phyloP scores from a whole-genome alignment of 1,140 invertebrate species.

The Orchesella cincta region DNA sequence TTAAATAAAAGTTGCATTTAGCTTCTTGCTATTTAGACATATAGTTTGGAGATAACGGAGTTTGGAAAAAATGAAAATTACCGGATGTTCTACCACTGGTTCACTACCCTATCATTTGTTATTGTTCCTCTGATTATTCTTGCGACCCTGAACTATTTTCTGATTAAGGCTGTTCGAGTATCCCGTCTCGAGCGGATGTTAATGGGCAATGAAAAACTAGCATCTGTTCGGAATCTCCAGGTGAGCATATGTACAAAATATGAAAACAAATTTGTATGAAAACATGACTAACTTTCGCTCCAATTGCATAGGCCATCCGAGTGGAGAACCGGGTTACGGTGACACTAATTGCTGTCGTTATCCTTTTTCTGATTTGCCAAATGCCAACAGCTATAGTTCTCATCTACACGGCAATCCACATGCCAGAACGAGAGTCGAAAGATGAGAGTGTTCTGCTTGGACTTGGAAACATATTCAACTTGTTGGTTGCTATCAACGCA shows the following conservation, averaged over 20 bases:
- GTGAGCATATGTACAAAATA: too few relatives aligned
- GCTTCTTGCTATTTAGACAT: too few relatives aligned
- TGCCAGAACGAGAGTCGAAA: slow-evolving; percentile 58
- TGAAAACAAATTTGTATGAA: too few relatives aligned
- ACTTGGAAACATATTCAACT: slow-evolving; percentile 71
- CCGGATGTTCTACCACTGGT: slow-evolving; percentile 66
- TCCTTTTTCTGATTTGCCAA: slow-evolving; percentile 72
- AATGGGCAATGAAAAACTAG: too few relatives aligned
- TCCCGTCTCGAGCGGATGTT: slow-evolving; percentile 55
- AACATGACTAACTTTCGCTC: too few relatives aligned
- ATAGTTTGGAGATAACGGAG: slow-evolving; percentile 17
- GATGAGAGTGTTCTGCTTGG: slow-evolving; percentile 59
- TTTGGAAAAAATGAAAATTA: slow-evolving; percentile 62
- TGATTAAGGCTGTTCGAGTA: slow-evolving; percentile 66
- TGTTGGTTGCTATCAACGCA: slow-evolving; percentile 70
- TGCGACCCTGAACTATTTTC: slow-evolving; percentile 69
- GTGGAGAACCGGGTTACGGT: slow-evolving; percentile 73
- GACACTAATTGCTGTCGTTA: slow-evolving; percentile 71
- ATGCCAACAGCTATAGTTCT: slow-evolving; percentile 65
- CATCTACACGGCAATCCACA: slow-evolving; percentile 57
- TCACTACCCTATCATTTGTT: slow-evolving; percentile 64
- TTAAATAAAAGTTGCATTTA: too few relatives aligned
- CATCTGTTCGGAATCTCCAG: too few relatives aligned
- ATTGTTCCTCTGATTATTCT: slow-evolving; percentile 67
- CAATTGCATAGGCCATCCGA: not conserved